Evolutionary conservation across 1,140 invertebrate species (phyloP).

Genomic region (Drosophila tani): DNA sequence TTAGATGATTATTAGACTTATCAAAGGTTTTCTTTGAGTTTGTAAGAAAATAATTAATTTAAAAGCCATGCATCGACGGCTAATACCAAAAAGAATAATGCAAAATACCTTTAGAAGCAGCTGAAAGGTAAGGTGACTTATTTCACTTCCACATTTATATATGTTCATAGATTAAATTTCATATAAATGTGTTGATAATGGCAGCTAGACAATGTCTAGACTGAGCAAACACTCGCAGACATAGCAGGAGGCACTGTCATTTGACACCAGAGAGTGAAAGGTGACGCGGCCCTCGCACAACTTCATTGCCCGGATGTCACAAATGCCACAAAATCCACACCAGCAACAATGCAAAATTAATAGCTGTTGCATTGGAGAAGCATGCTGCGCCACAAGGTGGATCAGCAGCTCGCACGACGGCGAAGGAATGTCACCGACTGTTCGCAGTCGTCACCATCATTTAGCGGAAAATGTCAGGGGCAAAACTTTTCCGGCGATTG

Average conservation of each 20-base stretch:
- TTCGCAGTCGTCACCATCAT: conserved; percentile 58
- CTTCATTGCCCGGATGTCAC: conserved; percentile 61
- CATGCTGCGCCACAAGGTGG: conserved; percentile 10
- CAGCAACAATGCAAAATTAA: conserved; percentile 73
- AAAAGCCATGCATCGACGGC: background rate
- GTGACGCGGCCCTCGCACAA: conserved; percentile 35
- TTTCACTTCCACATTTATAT: conserved; percentile 2
- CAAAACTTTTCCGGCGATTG: conserved; percentile 32
- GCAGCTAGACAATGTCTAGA: conserved; percentile 74
- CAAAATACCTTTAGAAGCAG: background rate
- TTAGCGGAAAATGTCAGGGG: conserved; percentile 55
- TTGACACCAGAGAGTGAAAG: conserved; percentile 56
- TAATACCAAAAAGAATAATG: background rate
- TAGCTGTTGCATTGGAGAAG: conserved; percentile 63
- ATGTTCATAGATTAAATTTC: conserved; percentile 72
- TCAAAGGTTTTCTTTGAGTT: no score
- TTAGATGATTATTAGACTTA: background rate
- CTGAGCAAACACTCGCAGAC: conserved; percentile 40
- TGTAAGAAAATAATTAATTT: no score
- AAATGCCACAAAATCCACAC: conserved; percentile 77
- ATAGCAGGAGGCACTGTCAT: conserved; percentile 56
- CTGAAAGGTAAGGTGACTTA: background rate
- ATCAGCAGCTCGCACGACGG: conserved; percentile 31
- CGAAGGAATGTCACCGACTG: conserved; percentile 51
- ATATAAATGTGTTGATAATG: conserved; percentile 78